A percentile compares a stretch with the other conserved stretches of the same genome.
Conservation (phyloP, 2,797 vertebrate genomes). For the Semotilus atromaculatus region DNA sequence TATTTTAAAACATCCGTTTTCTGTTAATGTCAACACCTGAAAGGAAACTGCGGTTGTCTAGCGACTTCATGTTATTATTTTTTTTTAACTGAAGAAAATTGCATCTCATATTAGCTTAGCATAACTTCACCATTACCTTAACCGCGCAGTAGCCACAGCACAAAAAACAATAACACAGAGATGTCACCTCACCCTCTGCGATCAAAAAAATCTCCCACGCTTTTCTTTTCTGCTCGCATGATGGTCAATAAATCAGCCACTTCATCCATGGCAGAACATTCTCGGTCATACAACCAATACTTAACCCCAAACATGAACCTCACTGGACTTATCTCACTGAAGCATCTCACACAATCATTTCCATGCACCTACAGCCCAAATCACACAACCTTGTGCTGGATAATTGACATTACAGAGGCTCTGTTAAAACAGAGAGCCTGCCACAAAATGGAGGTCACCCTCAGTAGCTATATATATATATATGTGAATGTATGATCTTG, state of each 20-base stretch:
- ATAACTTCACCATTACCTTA: background rate
- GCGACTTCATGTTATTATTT: too few species aligned
- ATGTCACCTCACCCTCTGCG: slow-evolving; percentile 1
- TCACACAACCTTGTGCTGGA: slow-evolving; percentile 68
- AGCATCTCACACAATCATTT: slow-evolving; percentile 14
- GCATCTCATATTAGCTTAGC: background rate
- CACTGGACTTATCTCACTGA: background rate
- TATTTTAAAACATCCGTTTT: background rate
- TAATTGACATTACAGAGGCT: slow-evolving; percentile 8
- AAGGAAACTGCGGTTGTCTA: background rate
- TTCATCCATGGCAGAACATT: slow-evolving; percentile 1
- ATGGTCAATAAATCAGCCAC: slow-evolving; percentile 4
- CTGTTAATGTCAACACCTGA: background rate
- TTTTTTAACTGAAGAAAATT: background rate
- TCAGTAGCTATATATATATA: background rate
- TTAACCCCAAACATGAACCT: slow-evolving; percentile 25
- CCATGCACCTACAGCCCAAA: slow-evolving; percentile 69
- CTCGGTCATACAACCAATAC: slow-evolving; percentile 14
- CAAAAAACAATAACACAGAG: background rate
- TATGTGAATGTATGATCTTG: slow-evolving; percentile 12
- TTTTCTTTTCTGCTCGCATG: slow-evolving; percentile 36
- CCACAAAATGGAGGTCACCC: slow-evolving; percentile 46
- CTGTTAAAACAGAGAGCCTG: slow-evolving; percentile 11
- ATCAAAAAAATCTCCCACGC: background rate
- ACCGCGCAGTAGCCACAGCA: background rate